Percentiles rank a stretch among this genome's conserved stretches.
Conservation (phyloP, 2,113 vertebrate species). For the Poeciliopsis retropinna region DNA sequence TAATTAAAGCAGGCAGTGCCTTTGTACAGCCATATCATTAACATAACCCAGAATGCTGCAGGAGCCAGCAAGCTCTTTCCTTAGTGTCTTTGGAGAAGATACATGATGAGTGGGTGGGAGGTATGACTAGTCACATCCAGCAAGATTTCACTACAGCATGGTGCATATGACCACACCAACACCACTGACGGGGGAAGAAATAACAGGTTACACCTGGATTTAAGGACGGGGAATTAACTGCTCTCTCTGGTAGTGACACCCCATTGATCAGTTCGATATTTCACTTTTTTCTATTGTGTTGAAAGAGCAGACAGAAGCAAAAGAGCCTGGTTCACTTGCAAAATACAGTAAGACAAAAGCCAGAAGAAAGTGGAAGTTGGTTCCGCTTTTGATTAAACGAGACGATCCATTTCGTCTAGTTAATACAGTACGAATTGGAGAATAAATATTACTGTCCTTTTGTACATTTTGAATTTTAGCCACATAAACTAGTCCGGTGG, state of each 20-base stretch:
- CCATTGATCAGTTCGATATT: no score
- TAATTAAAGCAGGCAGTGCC: slow-evolving; percentile 72
- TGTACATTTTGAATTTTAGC: slow-evolving; percentile 5
- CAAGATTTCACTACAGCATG: slow-evolving; percentile 14
- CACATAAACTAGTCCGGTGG: slow-evolving; percentile 20
- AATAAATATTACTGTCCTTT: not conserved
- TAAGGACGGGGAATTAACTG: not conserved
- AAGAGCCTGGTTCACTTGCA: no score
- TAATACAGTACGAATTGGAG: no score
- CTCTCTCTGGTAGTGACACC: not conserved
- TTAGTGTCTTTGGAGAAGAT: slow-evolving; percentile 38
- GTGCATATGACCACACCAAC: not conserved
- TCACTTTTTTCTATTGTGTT: no score
- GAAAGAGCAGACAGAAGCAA: no score
- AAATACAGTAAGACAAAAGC: no score
- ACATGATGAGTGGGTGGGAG: slow-evolving; percentile 30
- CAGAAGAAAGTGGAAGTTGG: no score
- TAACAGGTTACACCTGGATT: not conserved
- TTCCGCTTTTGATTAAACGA: no score
- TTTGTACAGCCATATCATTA: slow-evolving; percentile 69
- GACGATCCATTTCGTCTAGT: no score
- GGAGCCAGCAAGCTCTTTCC: slow-evolving; percentile 31
- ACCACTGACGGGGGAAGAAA: not conserved
- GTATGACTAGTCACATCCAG: slow-evolving; percentile 9
- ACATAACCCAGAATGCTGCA: slow-evolving; percentile 49